Conservation (phyloP, 2,113 vertebrate genomes). For the Anthoscopus minutus region DNA sequence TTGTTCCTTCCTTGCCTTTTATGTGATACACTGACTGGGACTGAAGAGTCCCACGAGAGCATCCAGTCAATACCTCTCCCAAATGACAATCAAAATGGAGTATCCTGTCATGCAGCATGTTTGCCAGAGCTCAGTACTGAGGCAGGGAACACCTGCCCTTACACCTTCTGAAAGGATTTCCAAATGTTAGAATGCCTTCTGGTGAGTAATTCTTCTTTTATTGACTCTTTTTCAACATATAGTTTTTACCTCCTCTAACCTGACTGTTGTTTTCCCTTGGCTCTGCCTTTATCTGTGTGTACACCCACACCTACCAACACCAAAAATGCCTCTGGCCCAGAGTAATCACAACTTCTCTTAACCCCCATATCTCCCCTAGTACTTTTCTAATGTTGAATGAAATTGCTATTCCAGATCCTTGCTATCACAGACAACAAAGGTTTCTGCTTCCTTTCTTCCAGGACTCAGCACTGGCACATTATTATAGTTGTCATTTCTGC, state of each 20-base stretch:
- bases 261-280: background rate
- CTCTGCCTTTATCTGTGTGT: background rate
- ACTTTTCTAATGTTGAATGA: background rate
- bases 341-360: background rate
- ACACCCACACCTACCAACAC: background rate
- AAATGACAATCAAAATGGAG: background rate
- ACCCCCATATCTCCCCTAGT: background rate
- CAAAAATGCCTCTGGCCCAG: background rate
- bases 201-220: background rate
- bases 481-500: background rate
- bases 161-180: background rate
- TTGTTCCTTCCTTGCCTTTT: background rate
- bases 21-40: background rate
- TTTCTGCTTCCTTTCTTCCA: background rate
- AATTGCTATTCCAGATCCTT: background rate
- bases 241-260: background rate
- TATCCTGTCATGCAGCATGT: background rate
- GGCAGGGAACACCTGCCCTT: background rate
- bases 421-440: background rate
- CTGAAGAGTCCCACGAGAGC: background rate
- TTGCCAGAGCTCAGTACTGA: background rate
- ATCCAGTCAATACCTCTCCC: background rate
- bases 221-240: accelerated
- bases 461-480: background rate
- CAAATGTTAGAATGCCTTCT: background rate